Evolutionary conservation across 2,888 invertebrate genomes (phyloP), one percentile per base, ranked within the genome.

Genomic region (Sussaba pulchella): DNA sequence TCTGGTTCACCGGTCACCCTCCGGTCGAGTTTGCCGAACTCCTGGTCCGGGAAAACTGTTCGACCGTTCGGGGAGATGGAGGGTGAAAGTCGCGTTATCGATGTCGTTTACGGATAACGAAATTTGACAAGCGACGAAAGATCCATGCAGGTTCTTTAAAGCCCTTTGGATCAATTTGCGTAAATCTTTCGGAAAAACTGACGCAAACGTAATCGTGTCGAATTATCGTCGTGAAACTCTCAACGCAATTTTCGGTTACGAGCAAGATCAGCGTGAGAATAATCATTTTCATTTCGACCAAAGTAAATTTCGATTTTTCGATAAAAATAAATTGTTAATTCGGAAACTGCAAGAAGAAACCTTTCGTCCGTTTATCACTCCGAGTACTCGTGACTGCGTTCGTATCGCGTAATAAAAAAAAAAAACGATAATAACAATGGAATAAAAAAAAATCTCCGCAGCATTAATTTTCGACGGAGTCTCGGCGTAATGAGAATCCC

Each of bases 51-150:
- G 24, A 41, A 50, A 19, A 63, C 14, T 31, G n/a, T 12, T 19
- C 31, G 41, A 52, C 5, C n/a, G 26, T 26, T 6, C 21, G 17
- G 41, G 41, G 4, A 14, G 54, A 52, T 52, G 17, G 9, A 2
- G 41, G 17, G 39, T 54, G 5, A 12, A 54, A 69, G 52, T 41
- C 41, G 54, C 17, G 54, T 26, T 41, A 6, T 26, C 43, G 54
- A 69, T 41, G 41, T 41, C 26, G 69, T 26, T 41, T 43, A 12
- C 24, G 41, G 41, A 6, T 69, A 43, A 41, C 24, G 21, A 14
- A 31, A 26, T 54, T 54, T 69, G 26, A 69, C 69, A 69, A 54
- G 43, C 43, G 26, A 43, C 54, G 3, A 26, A 41, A 54, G 41
- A n/a, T 17, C 19, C 10, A 0, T 8, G 1, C 19, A 5, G 12